These are phyloP conservation scores for Rhynchotus rufescens DNA, from an alignment of 2,797 vertebrate species.

Conservation along the genomic window DNA sequence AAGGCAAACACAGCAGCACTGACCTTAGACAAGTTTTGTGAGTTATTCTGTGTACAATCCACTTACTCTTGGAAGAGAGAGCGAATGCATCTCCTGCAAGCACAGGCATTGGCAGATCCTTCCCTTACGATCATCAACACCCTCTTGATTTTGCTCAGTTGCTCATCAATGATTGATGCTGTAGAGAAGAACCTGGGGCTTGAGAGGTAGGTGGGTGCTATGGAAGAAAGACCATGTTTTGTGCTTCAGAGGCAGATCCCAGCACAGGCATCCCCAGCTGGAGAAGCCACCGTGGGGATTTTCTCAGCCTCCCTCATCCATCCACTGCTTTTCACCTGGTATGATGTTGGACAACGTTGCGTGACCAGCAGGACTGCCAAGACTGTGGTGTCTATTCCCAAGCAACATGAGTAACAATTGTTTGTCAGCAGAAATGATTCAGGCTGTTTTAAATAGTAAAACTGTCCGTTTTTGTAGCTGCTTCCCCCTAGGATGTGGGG, in stretches of 20 bases:
- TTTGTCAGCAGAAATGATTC: not conserved
- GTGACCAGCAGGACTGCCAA: not conserved
- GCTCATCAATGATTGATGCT: not conserved
- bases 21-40: not conserved
- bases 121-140: not conserved
- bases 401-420: not conserved
- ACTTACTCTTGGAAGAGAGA: not conserved
- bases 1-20: slow-evolving; percentile 11
- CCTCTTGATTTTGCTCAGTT: no score
- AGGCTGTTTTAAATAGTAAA: slow-evolving; percentile 30
- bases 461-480: not conserved
- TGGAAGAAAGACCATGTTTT: not conserved
- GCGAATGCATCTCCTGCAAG: fast-evolving
- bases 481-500: not conserved
- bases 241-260: not conserved
- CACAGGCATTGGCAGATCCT: not conserved
- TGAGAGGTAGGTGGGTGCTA: fast-evolving
- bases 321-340: fast-evolving
- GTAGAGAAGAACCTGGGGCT: not conserved
- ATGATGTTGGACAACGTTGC: fast-evolving
- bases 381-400: not conserved
- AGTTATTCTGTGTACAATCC: not conserved
- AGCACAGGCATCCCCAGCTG: no score
- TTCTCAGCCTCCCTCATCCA: not conserved
- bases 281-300: not conserved